These are phyloP conservation scores for Pristionchus mayeri DNA, from an alignment of 2,888 invertebrate genomes.

Conservation along the genomic window DNA sequence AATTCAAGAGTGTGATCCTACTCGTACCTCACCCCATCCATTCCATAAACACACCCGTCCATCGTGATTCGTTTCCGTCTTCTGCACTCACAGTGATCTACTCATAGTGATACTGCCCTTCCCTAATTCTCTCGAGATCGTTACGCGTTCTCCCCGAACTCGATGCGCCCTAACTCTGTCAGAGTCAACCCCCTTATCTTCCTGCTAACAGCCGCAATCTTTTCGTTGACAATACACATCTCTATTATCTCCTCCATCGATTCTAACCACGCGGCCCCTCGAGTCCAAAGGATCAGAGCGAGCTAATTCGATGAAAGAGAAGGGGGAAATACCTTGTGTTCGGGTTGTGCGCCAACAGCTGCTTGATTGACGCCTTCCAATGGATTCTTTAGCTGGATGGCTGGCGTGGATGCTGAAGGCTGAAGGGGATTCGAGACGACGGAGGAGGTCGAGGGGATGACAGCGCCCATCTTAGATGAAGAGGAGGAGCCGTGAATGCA, in stretches of 20 bases:
- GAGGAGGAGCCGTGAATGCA: slow-evolving; percentile 26
- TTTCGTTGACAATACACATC: not conserved
- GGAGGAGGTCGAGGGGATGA: not conserved
- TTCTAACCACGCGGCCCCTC: not conserved
- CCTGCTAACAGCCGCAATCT: not conserved
- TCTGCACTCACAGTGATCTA: not conserved
- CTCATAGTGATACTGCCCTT: not conserved
- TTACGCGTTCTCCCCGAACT: slow-evolving; percentile 26
- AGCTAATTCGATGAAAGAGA: slow-evolving; percentile 25
- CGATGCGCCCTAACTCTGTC: slow-evolving; percentile 26
- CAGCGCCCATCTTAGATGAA: not conserved
- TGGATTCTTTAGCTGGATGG: not conserved
- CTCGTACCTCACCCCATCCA: not conserved
- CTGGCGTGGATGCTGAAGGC: slow-evolving; percentile 20
- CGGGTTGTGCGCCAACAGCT: not conserved
- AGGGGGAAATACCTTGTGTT: slow-evolving; percentile 35
- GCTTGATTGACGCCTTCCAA: not conserved
- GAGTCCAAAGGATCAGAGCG: slow-evolving; percentile 44
- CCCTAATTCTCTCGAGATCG: not conserved
- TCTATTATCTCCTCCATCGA: not conserved
- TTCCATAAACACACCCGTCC: not conserved
- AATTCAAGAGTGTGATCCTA: not conserved
- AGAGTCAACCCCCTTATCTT: not conserved
- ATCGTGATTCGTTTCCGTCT: not conserved
- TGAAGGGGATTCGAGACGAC: slow-evolving; percentile 30